Base-by-base conservation (phyloP, 2,888 invertebrate species). In the Quadroppia sp. region DNA sequence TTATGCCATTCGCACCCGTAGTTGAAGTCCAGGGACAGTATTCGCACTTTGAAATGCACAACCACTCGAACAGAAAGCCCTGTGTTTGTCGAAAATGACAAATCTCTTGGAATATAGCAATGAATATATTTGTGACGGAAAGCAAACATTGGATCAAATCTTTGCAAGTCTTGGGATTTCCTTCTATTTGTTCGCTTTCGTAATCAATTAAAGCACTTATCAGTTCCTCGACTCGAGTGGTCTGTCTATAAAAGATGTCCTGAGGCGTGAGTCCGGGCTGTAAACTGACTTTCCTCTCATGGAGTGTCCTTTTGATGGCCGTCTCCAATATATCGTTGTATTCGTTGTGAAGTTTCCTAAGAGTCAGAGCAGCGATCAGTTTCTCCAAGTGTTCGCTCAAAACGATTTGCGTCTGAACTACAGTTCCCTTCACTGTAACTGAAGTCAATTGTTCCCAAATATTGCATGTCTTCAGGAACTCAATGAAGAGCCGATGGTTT, bases 341-440 rank as follows among this genome's bases (percentile, higher is more conserved):
- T 15, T 75, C 69, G 17, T 56, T 74, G 74, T 87, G 90, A 73
- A 88, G 83, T 71, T 86, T 85, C 77, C 89, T 87, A 77, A 94
- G 84, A 0, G 89, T 86, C 23, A 88, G 84, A 0, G 91, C 90
- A 0, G 89, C 89, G 17, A 89, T 86, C 75, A 93, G 86, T 82
- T 90, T 91, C 82, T 94, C 94, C 7, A 89, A 88, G 79, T 91
- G 88, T 81, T 89, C 90, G 76, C 88, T 86, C 75, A 92, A 84
- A 77, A 87, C 84, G 77, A 80, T 83, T 1, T 85, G 82, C 0
- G 88, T 88, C 6, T 86, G 83, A 81, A 86, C 84, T 50, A 4
- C 50, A 2, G 84, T 80, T 4, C 79, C 48, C 15, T 73, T 61
- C 23, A 28, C 53, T 20, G 53, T 28, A 7, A 74, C 28, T 59